Conservation (phyloP, 2,113 vertebrate species). For the Oncorhynchus nerka region DNA sequence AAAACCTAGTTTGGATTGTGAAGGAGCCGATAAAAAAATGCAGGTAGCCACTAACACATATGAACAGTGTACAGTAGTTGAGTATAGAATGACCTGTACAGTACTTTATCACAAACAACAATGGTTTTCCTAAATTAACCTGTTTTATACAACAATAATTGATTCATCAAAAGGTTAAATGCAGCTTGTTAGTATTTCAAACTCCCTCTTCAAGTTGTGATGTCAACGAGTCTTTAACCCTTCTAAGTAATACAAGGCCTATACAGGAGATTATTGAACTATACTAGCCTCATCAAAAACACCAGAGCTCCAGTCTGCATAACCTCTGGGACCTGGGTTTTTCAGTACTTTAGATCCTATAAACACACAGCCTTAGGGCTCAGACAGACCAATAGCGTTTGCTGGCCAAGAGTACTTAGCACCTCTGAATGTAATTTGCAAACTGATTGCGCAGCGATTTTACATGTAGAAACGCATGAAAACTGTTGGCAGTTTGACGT, state of each 20-base stretch:
- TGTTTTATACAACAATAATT: not conserved
- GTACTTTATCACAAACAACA: not conserved
- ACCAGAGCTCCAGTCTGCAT: not conserved
- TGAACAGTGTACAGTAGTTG: not conserved
- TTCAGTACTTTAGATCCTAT: not conserved
- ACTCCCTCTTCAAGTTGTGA: not conserved
- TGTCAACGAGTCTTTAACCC: not conserved
- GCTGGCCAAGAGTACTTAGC: no score
- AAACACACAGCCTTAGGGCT: slow-evolving; percentile 3
- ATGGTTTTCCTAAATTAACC: not conserved
- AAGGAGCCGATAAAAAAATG: not conserved
- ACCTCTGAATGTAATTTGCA: no score
- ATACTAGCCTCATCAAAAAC: not conserved
- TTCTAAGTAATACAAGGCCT: not conserved
- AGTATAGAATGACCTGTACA: not conserved
- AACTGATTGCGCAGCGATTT: no score
- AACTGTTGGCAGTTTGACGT: no score
- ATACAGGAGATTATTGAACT: not conserved
- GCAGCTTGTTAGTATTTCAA: not conserved
- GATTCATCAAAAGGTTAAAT: not conserved
- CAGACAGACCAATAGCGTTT: no score
- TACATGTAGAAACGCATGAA: no score
- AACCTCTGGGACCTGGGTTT: not conserved
- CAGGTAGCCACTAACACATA: not conserved
- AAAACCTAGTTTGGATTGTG: slow-evolving; percentile 15